Percentiles rank a stretch among this genome's conserved stretches.
phyloP scores from a whole-genome alignment of 1,140 invertebrate species.

The Heliothis subflexa region DNA sequence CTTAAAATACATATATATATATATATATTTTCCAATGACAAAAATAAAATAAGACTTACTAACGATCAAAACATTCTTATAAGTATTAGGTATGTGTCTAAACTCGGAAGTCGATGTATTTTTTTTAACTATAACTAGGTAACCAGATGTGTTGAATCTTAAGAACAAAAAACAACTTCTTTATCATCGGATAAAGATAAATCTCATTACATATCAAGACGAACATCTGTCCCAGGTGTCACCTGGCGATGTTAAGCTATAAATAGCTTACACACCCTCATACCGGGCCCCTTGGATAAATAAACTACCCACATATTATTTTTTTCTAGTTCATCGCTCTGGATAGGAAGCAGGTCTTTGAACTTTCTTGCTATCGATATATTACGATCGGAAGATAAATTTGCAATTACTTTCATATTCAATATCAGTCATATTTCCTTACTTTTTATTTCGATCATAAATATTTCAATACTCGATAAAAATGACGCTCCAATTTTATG shows the following conservation, averaged over 20 bases:
- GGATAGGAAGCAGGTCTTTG: constrained; percentile 6
- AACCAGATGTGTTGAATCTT: no score
- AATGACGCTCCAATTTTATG: neutral
- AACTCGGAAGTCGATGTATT: no score
- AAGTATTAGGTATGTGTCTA: no score
- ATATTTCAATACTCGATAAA: neutral
- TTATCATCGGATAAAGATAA: neutral
- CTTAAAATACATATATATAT: no score
- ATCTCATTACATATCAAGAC: neutral
- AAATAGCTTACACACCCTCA: constrained; percentile 18
- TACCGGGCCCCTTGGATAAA: constrained; percentile 10
- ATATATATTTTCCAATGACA: no score
- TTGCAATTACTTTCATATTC: neutral
- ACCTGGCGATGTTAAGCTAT: neutral
- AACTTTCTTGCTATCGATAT: neutral
- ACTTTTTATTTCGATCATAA: no score
- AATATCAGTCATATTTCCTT: neutral
- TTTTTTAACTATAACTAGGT: no score
- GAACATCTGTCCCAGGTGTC: constrained; percentile 31
- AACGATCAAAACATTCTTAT: no score
- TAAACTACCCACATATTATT: constrained; percentile 19
- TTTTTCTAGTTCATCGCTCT: constrained; percentile 22
- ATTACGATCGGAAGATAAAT: neutral
- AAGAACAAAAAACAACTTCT: no score
- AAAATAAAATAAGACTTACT: no score